phyloP scores from a whole-genome alignment of 2,888 invertebrate species.

The Chrysolina oricalcia region DNA sequence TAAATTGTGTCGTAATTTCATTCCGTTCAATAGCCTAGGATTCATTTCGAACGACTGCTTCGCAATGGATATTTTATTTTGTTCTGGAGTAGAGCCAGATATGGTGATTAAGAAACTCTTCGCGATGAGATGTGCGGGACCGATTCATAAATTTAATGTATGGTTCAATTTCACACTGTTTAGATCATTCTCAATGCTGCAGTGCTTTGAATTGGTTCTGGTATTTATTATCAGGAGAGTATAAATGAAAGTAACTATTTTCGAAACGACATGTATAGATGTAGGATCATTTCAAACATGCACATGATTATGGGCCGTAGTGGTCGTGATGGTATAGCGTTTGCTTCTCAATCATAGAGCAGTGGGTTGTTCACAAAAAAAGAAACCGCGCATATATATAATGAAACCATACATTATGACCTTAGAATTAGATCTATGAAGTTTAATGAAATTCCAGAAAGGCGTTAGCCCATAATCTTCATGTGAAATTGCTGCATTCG shows the following conservation, averaged over 20 bases:
- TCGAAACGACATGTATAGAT: too few relatives aligned
- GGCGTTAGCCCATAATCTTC: too few relatives aligned
- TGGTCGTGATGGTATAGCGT: too few relatives aligned
- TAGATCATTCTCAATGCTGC: background rate
- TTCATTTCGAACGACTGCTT: slow-evolving; percentile 10
- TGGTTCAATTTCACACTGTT: background rate
- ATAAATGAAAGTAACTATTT: background rate
- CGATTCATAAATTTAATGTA: background rate
- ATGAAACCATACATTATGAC: too few relatives aligned
- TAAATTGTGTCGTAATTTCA: background rate
- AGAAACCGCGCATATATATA: too few relatives aligned
- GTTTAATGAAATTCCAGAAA: too few relatives aligned
- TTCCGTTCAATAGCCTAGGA: background rate
- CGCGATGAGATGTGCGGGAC: background rate
- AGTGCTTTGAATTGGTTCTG: background rate
- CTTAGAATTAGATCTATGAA: too few relatives aligned
- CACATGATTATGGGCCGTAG: too few relatives aligned
- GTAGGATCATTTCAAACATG: too few relatives aligned
- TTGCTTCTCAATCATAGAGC: too few relatives aligned
- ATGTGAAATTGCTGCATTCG: too few relatives aligned
- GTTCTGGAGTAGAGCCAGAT: slow-evolving; percentile 1
- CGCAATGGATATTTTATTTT: background rate
- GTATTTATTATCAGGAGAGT: background rate
- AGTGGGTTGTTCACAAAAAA: too few relatives aligned
- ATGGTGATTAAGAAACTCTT: background rate